phyloP scores from a whole-genome alignment of 2,797 vertebrate genomes.

The Esox masquinongy region DNA sequence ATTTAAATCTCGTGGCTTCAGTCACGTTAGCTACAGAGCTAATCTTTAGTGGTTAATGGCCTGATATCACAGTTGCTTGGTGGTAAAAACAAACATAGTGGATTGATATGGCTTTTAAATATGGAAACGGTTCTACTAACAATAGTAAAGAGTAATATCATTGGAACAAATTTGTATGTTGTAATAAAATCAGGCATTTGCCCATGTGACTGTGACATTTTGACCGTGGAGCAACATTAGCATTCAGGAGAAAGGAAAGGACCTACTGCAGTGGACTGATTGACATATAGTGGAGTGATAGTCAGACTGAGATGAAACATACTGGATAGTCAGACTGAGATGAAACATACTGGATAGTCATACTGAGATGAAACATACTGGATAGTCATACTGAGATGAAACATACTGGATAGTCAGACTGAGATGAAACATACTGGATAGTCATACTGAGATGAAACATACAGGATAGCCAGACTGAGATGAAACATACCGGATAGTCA shows the following conservation, averaged over 20 bases:
- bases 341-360: too few species aligned
- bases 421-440: too few species aligned
- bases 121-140: not conserved
- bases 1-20: not conserved
- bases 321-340: too few species aligned
- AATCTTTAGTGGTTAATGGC: not conserved
- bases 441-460: too few species aligned
- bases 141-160: not conserved
- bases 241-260: not conserved
- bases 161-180: not conserved
- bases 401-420: too few species aligned
- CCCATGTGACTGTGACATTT: not conserved
- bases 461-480: too few species aligned
- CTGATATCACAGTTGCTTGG: not conserved
- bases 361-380: too few species aligned
- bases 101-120: not conserved
- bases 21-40: not conserved
- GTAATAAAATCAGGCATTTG: not conserved
- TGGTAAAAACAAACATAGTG: not conserved
- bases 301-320: too few species aligned
- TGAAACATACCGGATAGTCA: too few species aligned
- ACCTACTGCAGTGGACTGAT: not conserved
- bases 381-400: too few species aligned
- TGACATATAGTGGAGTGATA: not conserved
- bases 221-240: not conserved